These are phyloP conservation scores for Danio choprae DNA, from an alignment of 2,797 vertebrate species.

Conservation along the genomic window DNA sequence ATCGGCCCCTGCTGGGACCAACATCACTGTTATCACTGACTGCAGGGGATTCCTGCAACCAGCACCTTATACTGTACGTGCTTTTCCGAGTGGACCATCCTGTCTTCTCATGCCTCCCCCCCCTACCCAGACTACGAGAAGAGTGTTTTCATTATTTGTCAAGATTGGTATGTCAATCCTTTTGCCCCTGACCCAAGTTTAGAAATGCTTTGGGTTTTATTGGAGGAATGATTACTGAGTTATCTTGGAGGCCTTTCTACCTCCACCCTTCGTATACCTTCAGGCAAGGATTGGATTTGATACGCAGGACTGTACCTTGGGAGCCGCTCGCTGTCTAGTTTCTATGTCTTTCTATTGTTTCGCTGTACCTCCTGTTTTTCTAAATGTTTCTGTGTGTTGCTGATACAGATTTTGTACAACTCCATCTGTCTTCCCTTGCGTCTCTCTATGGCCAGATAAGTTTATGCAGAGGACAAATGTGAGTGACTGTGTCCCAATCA, in stretches of 20 bases:
- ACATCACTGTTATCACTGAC: slow-evolving; percentile 62
- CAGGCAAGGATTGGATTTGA: slow-evolving; percentile 70
- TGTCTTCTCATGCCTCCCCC: slow-evolving; percentile 13
- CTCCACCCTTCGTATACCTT: slow-evolving; percentile 66
- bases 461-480: slow-evolving; percentile 48
- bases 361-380: slow-evolving; percentile 59
- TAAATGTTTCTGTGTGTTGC: slow-evolving; percentile 43
- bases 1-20: slow-evolving; percentile 72
- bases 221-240: slow-evolving; percentile 76
- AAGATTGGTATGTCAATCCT: slow-evolving; percentile 80
- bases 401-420: slow-evolving; percentile 31
- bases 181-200: slow-evolving; percentile 74
- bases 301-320: slow-evolving; percentile 63
- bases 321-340: slow-evolving; percentile 50
- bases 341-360: slow-evolving; percentile 57
- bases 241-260: slow-evolving; percentile 67
- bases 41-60: slow-evolving; percentile 44
- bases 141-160: slow-evolving; percentile 82
- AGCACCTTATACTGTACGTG: slow-evolving; percentile 46
- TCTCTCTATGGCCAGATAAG: slow-evolving; percentile 4
- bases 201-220: slow-evolving; percentile 72
- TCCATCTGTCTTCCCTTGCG: slow-evolving; percentile 26
- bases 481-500: slow-evolving; percentile 38
- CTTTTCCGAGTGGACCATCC: slow-evolving; percentile 33
- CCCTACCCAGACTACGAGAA: slow-evolving; percentile 61